A percentile compares a stretch with the other conserved stretches of the same genome.
These are phyloP conservation scores for Ditylenchus weischeri DNA, from an alignment of 2,888 invertebrate species.

Conservation along the genomic window DNA sequence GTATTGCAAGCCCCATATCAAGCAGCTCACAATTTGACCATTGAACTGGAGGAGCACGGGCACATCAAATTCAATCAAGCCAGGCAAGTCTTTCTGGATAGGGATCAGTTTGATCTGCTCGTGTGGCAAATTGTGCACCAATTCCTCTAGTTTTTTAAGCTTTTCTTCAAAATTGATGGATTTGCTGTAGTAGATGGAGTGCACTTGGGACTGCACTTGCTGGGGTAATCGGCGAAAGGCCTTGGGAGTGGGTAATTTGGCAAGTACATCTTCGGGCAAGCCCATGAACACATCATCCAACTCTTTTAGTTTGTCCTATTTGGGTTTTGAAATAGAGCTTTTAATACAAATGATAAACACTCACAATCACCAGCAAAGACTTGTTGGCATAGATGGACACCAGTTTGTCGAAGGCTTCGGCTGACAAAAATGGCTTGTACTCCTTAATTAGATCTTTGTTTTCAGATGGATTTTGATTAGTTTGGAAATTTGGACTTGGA, in stretches of 20 bases:
- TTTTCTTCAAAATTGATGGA: conserved; percentile 32
- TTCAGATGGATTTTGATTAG: too few species aligned
- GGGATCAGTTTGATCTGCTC: conserved; percentile 4
- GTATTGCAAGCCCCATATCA: not conserved
- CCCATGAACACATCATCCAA: conserved; percentile 36
- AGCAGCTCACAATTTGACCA: conserved; percentile 32
- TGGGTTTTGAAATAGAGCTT: not conserved
- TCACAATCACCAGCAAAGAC: conserved; percentile 25
- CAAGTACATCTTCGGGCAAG: conserved; percentile 29
- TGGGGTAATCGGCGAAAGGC: conserved; percentile 34
- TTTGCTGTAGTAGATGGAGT: conserved; percentile 33
- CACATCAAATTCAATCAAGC: conserved; percentile 38
- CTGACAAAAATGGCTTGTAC: conserved; percentile 31
- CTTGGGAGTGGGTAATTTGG: conserved; percentile 30
- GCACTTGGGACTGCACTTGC: conserved; percentile 24
- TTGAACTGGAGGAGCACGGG: conserved; percentile 41
- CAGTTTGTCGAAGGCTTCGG: conserved; percentile 26
- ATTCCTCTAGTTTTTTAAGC: conserved; percentile 25
- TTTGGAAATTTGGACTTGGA: too few species aligned
- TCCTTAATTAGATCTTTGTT: conserved; percentile 22
- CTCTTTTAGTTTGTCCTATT: conserved; percentile 36
- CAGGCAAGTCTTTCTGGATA: conserved; percentile 28
- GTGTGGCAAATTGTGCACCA: conserved; percentile 25
- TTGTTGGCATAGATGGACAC: conserved; percentile 32
- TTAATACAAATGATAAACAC: not conserved